These are phyloP conservation scores for Geopemphigus sp. DNA, from an alignment of 1,140 invertebrate genomes.

Conservation along the genomic window DNA sequence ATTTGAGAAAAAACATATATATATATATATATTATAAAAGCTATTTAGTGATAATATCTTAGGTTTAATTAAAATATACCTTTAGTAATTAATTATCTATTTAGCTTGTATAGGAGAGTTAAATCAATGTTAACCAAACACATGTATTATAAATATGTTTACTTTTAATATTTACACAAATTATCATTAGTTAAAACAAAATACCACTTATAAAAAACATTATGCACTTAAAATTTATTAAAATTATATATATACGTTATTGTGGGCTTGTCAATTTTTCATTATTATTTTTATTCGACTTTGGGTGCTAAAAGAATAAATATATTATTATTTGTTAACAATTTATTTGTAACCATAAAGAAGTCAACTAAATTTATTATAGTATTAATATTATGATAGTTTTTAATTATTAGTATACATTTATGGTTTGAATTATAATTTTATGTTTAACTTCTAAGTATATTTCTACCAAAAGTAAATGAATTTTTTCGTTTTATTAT, in stretches of 20 bases:
- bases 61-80: slow-evolving; percentile 22
- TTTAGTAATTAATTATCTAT: slow-evolving; percentile 10
- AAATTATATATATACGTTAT: background rate
- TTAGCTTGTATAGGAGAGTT: background rate
- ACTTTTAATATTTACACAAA: slow-evolving; percentile 19
- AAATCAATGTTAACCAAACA: background rate
- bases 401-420: slow-evolving; percentile 18
- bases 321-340: background rate
- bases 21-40: slow-evolving; percentile 25
- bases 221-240: slow-evolving; percentile 35
- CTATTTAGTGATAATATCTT: slow-evolving; percentile 37
- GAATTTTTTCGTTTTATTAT: slow-evolving; percentile 10
- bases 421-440: background rate
- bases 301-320: background rate
- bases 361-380: background rate
- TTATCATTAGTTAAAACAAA: slow-evolving; percentile 28
- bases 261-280: slow-evolving; percentile 34
- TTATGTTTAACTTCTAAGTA: too few species aligned
- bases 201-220: slow-evolving; percentile 9
- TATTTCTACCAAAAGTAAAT: background rate
- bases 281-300: background rate
- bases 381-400: slow-evolving; percentile 7
- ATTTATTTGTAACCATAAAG: background rate
- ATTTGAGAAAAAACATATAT: background rate
- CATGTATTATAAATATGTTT: background rate